Evolutionary conservation across 2,113 vertebrate species (phyloP), one percentile per base, ranked within the genome.

Genomic region (Nesogale talazaci): DNA sequence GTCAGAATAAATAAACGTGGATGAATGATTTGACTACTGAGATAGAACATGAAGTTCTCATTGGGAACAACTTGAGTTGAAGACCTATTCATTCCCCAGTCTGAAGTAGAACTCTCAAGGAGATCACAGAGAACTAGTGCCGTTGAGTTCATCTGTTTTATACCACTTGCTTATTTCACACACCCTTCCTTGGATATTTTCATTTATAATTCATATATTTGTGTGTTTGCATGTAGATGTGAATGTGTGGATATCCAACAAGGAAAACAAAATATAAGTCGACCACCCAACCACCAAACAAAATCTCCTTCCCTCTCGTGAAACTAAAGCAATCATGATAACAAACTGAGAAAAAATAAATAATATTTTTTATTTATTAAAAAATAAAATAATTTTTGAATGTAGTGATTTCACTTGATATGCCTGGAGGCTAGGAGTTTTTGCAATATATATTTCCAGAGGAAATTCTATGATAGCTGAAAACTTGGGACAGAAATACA

Each of bases 311-410:
- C 14, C 84, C 3, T 86, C 2, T 70, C 9, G 34, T 34, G 29
- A 77, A 40, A 87, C 15, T 87, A 69, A 96, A 89, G 91, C 85
- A 86, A 82, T 72, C 38, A 74, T 36, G 31, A 36, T 91, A 88
- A 70, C 23, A 90, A 83, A 94, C 20, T 65, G n/a, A n/a, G n/a
- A n/a, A n/a, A n/a, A n/a, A n/a, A n/a, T n/a, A n/a, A n/a, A n/a
- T n/a, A n/a, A n/a, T n/a, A n/a, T n/a, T n/a, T n/a, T n/a, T n/a
- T n/a, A n/a, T n/a, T n/a, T n/a, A n/a, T n/a, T n/a, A n/a, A n/a
- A n/a, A n/a, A n/a, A n/a, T n/a, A n/a, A n/a, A n/a, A n/a, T n/a
- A 2, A 36, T 38, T 72, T 85, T 77, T 75, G 59, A 29, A 56
- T 29, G 4, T 23, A 42, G 17, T 86, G 36, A 78, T 14, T 31